These are phyloP conservation scores for Lamprologus ornatipinnis DNA, from an alignment of 2,113 vertebrate species.

Conservation along the genomic window DNA sequence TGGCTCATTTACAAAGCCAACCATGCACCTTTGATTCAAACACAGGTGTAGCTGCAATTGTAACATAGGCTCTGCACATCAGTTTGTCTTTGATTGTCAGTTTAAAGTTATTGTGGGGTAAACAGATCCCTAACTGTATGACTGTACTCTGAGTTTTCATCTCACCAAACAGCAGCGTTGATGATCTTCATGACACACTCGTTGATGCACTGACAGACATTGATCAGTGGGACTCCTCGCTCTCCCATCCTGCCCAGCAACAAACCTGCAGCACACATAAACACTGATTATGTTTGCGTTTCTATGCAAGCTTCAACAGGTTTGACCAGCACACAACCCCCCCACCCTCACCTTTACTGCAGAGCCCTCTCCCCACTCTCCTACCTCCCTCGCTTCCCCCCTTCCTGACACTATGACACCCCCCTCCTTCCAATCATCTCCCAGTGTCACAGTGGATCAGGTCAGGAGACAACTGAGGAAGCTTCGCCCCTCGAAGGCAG, in stretches of 20 bases:
- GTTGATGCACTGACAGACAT: slow-evolving; percentile 84
- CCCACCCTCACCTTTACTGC: no score
- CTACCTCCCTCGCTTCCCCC: no score
- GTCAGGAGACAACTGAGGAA: no score
- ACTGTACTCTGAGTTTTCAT: neutral
- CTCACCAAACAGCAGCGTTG: slow-evolving; percentile 82
- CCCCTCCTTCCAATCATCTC: no score
- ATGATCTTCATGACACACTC: slow-evolving; percentile 89
- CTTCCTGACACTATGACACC: no score
- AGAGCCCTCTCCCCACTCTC: no score
- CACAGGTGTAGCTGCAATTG: neutral
- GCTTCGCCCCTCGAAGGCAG: no score
- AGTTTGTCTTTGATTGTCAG: neutral
- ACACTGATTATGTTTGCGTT: neutral
- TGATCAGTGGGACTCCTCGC: slow-evolving; percentile 77
- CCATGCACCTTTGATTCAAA: neutral
- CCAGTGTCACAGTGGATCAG: no score
- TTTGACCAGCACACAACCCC: neutral
- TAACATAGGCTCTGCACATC: neutral
- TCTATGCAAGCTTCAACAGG: neutral
- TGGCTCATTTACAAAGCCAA: neutral
- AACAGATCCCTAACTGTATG: neutral
- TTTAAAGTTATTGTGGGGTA: neutral
- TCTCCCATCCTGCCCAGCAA: slow-evolving; percentile 84
- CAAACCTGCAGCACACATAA: slow-evolving; percentile 63